Evolutionary conservation across 2,888 invertebrate species (phyloP), one percentile per base, ranked within the genome.

Genomic region (Eilema griseolum): DNA sequence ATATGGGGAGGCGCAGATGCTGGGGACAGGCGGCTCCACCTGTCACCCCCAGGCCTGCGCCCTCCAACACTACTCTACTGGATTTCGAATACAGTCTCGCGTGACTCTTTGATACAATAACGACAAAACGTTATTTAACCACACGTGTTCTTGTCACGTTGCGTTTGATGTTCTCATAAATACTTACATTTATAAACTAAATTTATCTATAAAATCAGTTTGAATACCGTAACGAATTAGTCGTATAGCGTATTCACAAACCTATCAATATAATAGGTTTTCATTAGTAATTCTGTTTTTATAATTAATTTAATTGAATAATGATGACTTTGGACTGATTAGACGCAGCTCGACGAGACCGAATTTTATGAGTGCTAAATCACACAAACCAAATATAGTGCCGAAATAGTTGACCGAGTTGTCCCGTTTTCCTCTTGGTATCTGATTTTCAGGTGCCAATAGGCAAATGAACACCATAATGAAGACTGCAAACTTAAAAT

Each of bases 171-270:
- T 14, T 23, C 31, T 12, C 31, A 57, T 61, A 61, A 61, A 31
- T 56, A 52, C 16, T 14, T 66, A 66, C 24, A 60, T 66, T 60
- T 16, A 66, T 66, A 24, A 26, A 66, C 46, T 3, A 26, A 20
- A 41, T 62, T 61, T 37, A 10, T 52, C 52, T 56, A 24, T 26
- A 62, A 57, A 62, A 57, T 62, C 62, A 57, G 62, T 56, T 14
- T 57, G 10, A 62, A 52, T 57, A 56, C 68, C 62, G 62, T 41
- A 69, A 33, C 69, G 41, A 64, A 69, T 69, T 60, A 63, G 20
- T 24, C 60, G 20, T 60, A 31, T 3, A 56, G 24, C 24, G 8
- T 37, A 64, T 69, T 59, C 23, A 11, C 28, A 23, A 64, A 46
- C 10, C 23, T 16, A 23, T 41, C 46, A 31, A 41, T 41, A 46